Evolutionary conservation across 2,888 invertebrate species (phyloP).

Genomic region (Drosophila engyochracea): DNA sequence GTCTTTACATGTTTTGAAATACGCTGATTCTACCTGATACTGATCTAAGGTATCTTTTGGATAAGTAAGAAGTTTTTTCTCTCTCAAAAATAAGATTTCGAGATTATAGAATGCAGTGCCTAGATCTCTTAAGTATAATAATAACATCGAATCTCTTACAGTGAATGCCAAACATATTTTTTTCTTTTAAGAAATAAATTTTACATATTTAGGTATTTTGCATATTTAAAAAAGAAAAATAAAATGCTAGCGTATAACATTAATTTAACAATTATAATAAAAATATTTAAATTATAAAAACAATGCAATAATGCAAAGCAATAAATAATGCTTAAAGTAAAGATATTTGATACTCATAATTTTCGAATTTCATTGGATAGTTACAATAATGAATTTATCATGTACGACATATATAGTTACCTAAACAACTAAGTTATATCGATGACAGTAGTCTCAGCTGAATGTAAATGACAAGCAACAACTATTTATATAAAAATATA

Average conservation of each 20-base stretch:
- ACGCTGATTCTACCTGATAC: fast-evolving
- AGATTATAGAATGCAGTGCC: too few species aligned
- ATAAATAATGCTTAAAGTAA: background rate
- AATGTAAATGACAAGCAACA: background rate
- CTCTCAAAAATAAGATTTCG: background rate
- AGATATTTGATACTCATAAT: background rate
- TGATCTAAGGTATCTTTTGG: background rate
- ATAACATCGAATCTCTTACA: background rate
- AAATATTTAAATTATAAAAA: background rate
- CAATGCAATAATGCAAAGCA: background rate
- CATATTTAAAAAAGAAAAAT: background rate
- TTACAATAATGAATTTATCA: background rate
- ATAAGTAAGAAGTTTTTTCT: background rate
- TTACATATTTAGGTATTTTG: background rate
- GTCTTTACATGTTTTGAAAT: background rate
- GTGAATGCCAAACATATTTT: background rate
- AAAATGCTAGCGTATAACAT: background rate
- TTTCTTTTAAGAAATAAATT: background rate
- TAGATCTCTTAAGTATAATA: background rate
- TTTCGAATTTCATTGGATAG: background rate
- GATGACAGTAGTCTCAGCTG: background rate
- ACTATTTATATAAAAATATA: background rate
- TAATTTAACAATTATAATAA: fast-evolving
- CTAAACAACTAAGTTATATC: background rate
- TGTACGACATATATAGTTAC: background rate